phyloP scores from a whole-genome alignment of 2,113 vertebrate species.

The Paratilapia polleni region DNA sequence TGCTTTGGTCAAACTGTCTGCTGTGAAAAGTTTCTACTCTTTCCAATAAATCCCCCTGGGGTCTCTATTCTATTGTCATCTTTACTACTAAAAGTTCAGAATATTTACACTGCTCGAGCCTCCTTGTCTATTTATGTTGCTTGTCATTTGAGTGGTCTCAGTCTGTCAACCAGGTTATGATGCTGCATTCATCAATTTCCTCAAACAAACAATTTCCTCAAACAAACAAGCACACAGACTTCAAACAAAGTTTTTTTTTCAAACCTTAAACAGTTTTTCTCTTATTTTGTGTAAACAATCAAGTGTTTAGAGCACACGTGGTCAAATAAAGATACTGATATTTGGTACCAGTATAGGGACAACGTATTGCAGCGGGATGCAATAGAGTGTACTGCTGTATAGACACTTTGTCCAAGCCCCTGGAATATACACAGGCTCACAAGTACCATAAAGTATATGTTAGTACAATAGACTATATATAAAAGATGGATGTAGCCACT shows the following conservation, averaged over 20 bases:
- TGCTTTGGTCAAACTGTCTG: not conserved
- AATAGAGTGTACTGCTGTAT: not conserved
- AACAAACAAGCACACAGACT: not conserved
- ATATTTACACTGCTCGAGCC: not conserved
- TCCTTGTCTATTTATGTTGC: not conserved
- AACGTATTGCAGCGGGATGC: too few species aligned
- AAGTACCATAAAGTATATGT: not conserved
- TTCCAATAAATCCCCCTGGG: too few species aligned
- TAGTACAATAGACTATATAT: not conserved
- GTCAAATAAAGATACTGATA: not conserved
- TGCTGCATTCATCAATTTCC: not conserved
- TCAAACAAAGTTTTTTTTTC: too few species aligned
- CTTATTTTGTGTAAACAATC: not conserved
- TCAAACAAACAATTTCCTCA: too few species aligned
- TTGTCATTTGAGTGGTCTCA: not conserved
- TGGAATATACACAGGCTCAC: not conserved
- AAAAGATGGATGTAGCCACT: not conserved
- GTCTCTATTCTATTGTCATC: not conserved
- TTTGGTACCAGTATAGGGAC: not conserved
- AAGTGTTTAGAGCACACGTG: not conserved
- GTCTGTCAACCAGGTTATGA: not conserved
- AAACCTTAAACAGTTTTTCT: not conserved
- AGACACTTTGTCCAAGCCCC: not conserved
- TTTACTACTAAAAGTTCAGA: not conserved
- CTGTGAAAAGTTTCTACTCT: not conserved